A percentile compares a stretch with the other conserved stretches of the same genome.
Conservation (phyloP, 2,888 invertebrate genomes). For the Drosophila acutilabella region DNA sequence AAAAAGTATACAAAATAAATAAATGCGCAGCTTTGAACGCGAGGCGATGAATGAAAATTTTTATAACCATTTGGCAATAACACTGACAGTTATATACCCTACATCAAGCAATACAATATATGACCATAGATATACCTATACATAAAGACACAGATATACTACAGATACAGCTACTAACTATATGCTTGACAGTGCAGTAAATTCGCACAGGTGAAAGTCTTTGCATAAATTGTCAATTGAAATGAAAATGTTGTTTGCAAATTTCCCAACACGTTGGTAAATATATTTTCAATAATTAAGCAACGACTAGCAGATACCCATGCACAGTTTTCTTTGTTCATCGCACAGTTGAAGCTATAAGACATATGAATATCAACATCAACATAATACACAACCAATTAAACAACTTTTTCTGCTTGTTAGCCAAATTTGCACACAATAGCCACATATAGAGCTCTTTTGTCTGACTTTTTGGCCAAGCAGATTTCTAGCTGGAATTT, state of each 20-base stretch:
- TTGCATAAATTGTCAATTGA: constrained; percentile 49
- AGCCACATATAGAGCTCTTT: too few relatives aligned
- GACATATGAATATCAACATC: too few relatives aligned
- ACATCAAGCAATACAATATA: constrained; percentile 14
- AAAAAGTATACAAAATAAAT: constrained; percentile 34
- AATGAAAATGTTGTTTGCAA: constrained; percentile 27
- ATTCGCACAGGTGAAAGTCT: constrained; percentile 58
- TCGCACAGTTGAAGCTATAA: too few relatives aligned
- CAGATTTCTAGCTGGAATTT: too few relatives aligned
- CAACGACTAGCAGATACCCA: constrained; percentile 2
- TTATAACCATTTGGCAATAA: constrained; percentile 40
- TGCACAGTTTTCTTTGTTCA: too few relatives aligned
- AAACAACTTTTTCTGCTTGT: too few relatives aligned
- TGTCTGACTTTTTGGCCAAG: too few relatives aligned
- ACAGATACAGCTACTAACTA: constrained; percentile 18
- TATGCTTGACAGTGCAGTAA: constrained; percentile 31
- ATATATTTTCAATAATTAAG: too few relatives aligned
- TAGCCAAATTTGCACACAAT: too few relatives aligned
- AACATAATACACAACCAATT: too few relatives aligned
- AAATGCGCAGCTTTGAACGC: constrained; percentile 45
- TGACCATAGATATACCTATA: background rate
- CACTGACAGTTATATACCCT: constrained; percentile 33
- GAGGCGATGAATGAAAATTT: constrained; percentile 53
- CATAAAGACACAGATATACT: background rate
- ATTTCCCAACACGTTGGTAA: constrained; percentile 38